phyloP scores from a whole-genome alignment of 2,113 vertebrate species.

The Hepsetus odoe region DNA sequence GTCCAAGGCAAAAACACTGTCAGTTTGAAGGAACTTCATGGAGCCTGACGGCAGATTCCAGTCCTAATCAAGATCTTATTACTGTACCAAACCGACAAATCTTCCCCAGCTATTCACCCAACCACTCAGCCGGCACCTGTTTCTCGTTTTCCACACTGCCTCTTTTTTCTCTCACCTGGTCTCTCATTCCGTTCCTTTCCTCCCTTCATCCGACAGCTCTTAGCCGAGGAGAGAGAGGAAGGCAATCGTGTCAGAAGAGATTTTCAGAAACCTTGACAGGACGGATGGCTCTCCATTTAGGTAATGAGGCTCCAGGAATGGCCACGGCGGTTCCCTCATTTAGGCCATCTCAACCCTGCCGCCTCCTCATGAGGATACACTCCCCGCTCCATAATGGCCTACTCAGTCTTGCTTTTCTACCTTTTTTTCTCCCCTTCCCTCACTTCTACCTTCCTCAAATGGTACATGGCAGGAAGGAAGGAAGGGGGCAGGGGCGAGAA shows the following conservation, averaged over 20 bases:
- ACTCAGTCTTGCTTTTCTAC: constrained; percentile 75
- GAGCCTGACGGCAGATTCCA: constrained; percentile 64
- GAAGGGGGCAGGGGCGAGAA: constrained; percentile 3
- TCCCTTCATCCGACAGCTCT: constrained; percentile 53
- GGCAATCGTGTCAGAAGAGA: constrained; percentile 68
- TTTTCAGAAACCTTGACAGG: constrained; percentile 77
- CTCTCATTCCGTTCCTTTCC: constrained; percentile 8
- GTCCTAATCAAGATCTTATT: constrained; percentile 70
- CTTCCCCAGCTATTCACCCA: constrained; percentile 62
- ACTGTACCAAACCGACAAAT: constrained; percentile 67
- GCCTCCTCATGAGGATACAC: constrained; percentile 72
- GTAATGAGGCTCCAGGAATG: constrained; percentile 80
- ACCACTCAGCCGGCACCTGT: constrained; percentile 52
- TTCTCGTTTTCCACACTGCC: constrained; percentile 45
- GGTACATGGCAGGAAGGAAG: constrained; percentile 47
- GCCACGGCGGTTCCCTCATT: constrained; percentile 74
- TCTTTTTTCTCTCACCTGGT: constrained; percentile 32
- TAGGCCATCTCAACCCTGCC: constrained; percentile 70
- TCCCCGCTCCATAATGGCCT: constrained; percentile 75
- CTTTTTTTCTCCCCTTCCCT: constrained; percentile 49
- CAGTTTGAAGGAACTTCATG: constrained; percentile 61
- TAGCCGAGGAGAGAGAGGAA: constrained; percentile 54
- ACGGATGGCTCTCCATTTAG: constrained; percentile 80
- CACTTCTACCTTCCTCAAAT: constrained; percentile 61
- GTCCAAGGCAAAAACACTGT: constrained; percentile 48